A percentile compares a stretch with the other conserved stretches of the same genome.
These are phyloP conservation scores for Napeogenes inachia DNA, from an alignment of 2,888 invertebrate genomes.

Conservation along the genomic window DNA sequence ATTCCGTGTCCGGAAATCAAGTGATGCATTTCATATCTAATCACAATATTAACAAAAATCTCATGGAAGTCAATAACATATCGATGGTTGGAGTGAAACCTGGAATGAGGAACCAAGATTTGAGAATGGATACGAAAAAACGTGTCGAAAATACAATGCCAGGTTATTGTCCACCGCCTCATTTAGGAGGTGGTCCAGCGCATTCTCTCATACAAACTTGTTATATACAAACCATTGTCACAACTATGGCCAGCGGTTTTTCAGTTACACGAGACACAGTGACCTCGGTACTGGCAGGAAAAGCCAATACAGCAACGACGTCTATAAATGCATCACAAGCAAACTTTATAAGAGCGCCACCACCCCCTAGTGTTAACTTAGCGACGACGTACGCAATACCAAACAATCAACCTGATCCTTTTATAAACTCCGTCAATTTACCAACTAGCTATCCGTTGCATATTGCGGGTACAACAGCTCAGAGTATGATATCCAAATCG, in stretches of 20 bases:
- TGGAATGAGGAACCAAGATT: constrained; percentile 46
- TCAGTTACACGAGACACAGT: constrained; percentile 89
- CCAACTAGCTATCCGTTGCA: constrained; percentile 66
- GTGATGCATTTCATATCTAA: constrained; percentile 75
- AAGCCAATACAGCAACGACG: constrained; percentile 86
- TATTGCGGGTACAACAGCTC: constrained; percentile 71
- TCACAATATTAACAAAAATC: constrained; percentile 71
- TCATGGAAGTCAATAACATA: constrained; percentile 74
- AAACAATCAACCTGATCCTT: constrained; percentile 69
- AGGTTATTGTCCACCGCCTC: constrained; percentile 70
- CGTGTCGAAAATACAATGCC: constrained; percentile 64
- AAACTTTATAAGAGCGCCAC: constrained; percentile 62
- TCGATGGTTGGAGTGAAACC: constrained; percentile 72
- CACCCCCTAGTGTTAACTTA: constrained; percentile 63
- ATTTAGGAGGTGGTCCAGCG: constrained; percentile 67
- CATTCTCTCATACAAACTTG: constrained; percentile 64
- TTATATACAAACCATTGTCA: constrained; percentile 66
- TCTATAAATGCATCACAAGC: constrained; percentile 81
- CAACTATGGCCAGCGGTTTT: constrained; percentile 82
- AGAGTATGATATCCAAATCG: constrained; percentile 76
- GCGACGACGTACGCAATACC: constrained; percentile 68
- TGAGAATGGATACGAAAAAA: constrained; percentile 50
- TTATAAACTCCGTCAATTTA: constrained; percentile 67
- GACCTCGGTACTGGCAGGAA: constrained; percentile 86
- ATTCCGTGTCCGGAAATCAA: constrained; percentile 60